Evolutionary conservation across 1,140 invertebrate species (phyloP).

Genomic region (Drosophila pallidifrons): DNA sequence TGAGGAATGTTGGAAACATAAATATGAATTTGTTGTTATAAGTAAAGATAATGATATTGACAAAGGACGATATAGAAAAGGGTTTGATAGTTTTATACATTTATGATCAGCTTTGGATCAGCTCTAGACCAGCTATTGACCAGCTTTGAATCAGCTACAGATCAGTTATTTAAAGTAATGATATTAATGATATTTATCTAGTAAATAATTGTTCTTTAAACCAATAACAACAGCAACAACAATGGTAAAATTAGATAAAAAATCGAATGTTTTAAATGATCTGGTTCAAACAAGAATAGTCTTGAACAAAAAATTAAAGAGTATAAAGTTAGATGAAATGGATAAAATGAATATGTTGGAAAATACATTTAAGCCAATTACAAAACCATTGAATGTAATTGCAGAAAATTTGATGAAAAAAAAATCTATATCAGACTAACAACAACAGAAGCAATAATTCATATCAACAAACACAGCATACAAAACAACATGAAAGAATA

Average conservation of each 20-base stretch:
- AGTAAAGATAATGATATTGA: slow-evolving; percentile 59
- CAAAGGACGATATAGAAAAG: slow-evolving; percentile 29
- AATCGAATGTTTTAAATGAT: too few species aligned
- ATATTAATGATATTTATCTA: too few species aligned
- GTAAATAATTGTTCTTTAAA: too few species aligned
- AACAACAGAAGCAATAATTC: background rate
- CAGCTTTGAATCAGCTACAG: slow-evolving; percentile 1
- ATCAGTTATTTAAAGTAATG: background rate
- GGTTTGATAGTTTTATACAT: slow-evolving; percentile 20
- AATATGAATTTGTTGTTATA: slow-evolving; percentile 70
- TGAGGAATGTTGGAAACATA: slow-evolving; percentile 53
- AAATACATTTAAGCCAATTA: slow-evolving; percentile 7
- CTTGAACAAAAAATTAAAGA: slow-evolving; percentile 11
- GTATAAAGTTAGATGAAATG: slow-evolving; percentile 13
- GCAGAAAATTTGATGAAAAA: slow-evolving; percentile 10
- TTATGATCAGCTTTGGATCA: slow-evolving; percentile 17
- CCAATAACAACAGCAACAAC: too few species aligned
- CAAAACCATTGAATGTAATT: slow-evolving; percentile 9
- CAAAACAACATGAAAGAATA: too few species aligned
- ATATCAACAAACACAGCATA: too few species aligned
- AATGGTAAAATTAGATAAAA: too few species aligned
- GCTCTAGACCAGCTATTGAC: slow-evolving; percentile 12
- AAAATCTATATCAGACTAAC: background rate
- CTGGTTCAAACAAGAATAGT: background rate
- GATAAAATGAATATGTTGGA: slow-evolving; percentile 4